Conservation (phyloP, 2,888 invertebrate genomes). For the Macrosoma leucophasiata region DNA sequence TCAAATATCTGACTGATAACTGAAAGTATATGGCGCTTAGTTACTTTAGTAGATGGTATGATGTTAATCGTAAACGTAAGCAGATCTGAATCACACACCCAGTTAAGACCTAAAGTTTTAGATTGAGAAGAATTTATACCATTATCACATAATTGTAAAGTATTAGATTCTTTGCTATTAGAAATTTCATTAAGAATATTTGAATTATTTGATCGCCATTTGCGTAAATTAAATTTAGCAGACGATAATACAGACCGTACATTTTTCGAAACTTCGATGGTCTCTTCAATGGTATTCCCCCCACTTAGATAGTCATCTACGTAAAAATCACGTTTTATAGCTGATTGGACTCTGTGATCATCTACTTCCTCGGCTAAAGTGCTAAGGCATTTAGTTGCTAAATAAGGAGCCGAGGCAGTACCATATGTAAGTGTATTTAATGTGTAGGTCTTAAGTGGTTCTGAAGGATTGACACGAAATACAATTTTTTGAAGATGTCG, state of each 20-base stretch:
- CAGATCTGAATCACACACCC: too few species aligned
- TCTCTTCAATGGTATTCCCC: conserved; percentile 3
- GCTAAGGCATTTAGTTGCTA: conserved; percentile 23
- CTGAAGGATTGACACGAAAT: conserved; percentile 14
- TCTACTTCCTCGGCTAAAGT: conserved; percentile 12
- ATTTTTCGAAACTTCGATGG: conserved; percentile 13
- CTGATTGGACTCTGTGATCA: conserved; percentile 12
- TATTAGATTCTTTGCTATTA: too few species aligned
- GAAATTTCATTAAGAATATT: conserved; percentile 4
- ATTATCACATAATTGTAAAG: too few species aligned
- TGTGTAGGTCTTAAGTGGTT: conserved; percentile 19
- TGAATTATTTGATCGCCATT: conserved; percentile 25
- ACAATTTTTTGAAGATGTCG: conserved; percentile 25
- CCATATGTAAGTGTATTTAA: conserved; percentile 26
- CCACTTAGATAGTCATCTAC: conserved; percentile 25
- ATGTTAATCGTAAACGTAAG: too few species aligned
- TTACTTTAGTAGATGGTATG: too few species aligned
- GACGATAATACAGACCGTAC: conserved; percentile 15
- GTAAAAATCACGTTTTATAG: conserved; percentile 21
- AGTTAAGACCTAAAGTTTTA: too few species aligned
- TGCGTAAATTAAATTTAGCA: conserved; percentile 22
- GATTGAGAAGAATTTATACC: too few species aligned
- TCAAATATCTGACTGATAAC: conserved; percentile 23
- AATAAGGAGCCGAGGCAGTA: conserved; percentile 23
- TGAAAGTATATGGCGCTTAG: conserved; percentile 9